Evolutionary conservation across 2,113 vertebrate genomes (phyloP).

Genomic region (Gnathonemus longibarbis): DNA sequence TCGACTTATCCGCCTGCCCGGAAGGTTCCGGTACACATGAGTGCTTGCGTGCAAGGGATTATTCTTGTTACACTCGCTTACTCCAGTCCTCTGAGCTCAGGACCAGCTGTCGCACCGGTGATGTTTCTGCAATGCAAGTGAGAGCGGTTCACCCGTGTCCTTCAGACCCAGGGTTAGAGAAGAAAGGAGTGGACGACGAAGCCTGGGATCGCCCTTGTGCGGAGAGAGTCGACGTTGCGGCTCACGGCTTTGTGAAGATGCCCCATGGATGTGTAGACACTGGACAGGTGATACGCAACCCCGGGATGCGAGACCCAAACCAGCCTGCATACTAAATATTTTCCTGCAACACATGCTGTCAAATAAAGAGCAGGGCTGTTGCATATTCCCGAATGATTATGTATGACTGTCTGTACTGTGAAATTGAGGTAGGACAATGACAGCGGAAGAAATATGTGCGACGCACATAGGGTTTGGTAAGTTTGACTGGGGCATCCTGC

Average conservation of each 20-base stretch:
- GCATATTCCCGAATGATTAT: background rate
- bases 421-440: background rate
- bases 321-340: background rate
- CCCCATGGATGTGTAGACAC: background rate
- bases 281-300: background rate
- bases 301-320: background rate
- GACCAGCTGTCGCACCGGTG: background rate
- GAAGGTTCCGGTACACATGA: background rate
- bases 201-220: background rate
- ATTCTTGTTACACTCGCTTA: background rate
- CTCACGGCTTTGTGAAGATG: background rate
- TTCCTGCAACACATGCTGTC: background rate
- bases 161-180: background rate
- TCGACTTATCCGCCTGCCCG: background rate
- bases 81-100: background rate
- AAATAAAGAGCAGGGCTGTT: background rate
- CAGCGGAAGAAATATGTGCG: background rate
- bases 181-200: background rate
- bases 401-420: background rate
- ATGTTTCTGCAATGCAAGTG: background rate
- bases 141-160: background rate
- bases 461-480: background rate
- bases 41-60: background rate
- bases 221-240: background rate
- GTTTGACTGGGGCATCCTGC: background rate